These are phyloP conservation scores for Aphis craccivora DNA, from an alignment of 1,140 invertebrate genomes.

Conservation along the genomic window DNA sequence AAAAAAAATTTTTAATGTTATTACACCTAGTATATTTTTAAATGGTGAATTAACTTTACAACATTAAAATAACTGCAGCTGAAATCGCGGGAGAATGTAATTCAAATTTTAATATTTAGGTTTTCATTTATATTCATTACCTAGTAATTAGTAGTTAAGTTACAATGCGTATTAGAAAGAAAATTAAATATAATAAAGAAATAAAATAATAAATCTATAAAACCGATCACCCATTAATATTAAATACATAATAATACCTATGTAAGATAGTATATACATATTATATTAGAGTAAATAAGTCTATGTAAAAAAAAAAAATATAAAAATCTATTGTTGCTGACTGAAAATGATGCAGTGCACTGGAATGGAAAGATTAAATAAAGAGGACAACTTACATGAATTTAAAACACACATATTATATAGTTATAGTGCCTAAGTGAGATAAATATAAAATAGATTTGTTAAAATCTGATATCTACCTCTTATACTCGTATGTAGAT, in stretches of 20 bases:
- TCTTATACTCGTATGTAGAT: not conserved
- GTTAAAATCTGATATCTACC: not conserved
- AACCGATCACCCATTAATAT: no score
- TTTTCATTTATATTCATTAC: no score
- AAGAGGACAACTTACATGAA: not conserved
- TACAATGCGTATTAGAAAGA: no score
- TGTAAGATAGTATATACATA: no score
- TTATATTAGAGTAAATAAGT: no score
- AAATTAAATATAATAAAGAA: no score
- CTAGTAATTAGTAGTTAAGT: no score
- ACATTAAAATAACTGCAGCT: not conserved
- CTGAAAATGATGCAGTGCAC: not conserved
- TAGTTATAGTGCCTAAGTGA: not conserved
- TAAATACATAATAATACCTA: no score
- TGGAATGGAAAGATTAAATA: not conserved
- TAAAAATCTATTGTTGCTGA: not conserved
- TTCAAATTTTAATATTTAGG: no score
- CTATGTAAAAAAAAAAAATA: not conserved
- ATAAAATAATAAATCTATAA: no score
- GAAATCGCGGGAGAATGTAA: not conserved
- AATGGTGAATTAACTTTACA: not conserved
- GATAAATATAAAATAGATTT: not conserved
- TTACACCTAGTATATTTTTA: not conserved
- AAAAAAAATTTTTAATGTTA: not conserved
- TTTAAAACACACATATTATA: not conserved